Evolutionary conservation across 1,140 invertebrate species (phyloP).

Genomic region (Chironomus striatipennis): DNA sequence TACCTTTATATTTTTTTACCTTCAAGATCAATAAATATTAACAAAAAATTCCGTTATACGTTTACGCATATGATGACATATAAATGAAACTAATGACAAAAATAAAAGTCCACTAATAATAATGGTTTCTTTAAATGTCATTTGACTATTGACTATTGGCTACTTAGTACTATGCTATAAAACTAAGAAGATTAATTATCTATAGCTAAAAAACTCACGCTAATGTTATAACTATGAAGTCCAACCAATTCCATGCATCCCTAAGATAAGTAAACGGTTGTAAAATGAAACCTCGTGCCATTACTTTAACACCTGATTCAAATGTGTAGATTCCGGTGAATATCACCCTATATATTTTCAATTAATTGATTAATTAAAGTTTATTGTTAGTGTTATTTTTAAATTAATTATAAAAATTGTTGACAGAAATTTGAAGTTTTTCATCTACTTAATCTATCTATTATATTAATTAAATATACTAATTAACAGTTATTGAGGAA

Average conservation of each 20-base stretch:
- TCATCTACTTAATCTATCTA: neutral
- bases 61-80: too few relatives aligned
- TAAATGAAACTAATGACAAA: too few relatives aligned
- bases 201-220: constrained; percentile 72
- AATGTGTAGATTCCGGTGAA: constrained; percentile 99
- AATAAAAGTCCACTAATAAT: too few relatives aligned
- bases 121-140: too few relatives aligned
- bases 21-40: too few relatives aligned
- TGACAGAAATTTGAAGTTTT: neutral
- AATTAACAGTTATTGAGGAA: neutral
- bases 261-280: constrained; percentile 99
- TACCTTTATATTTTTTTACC: too few relatives aligned
- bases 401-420: too few relatives aligned
- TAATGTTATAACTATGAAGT: constrained; percentile 99
- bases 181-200: neutral
- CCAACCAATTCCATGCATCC: constrained; percentile 99
- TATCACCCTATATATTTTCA: constrained; percentile 69
- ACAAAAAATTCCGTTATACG: too few relatives aligned
- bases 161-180: too few relatives aligned
- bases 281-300: constrained; percentile 98
- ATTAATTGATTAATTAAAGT: neutral
- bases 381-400: neutral
- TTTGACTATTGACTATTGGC: too few relatives aligned
- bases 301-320: constrained; percentile 97
- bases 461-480: neutral